Evolutionary conservation across 2,888 invertebrate species (phyloP), one percentile per base, ranked within the genome.

Genomic region (Euzophera pinguis): DNA sequence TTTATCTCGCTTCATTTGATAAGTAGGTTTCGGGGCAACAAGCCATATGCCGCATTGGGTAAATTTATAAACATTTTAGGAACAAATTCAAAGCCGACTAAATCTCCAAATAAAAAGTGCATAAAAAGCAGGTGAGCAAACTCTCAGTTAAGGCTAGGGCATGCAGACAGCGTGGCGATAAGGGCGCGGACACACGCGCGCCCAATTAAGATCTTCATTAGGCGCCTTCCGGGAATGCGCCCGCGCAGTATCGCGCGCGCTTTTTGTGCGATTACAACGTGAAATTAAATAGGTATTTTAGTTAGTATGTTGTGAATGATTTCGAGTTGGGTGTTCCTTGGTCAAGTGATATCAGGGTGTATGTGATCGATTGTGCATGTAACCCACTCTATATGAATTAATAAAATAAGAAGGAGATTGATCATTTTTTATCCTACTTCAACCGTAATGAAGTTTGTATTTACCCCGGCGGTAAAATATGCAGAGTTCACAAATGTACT

Each of bases 161-260:
- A 32, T 29, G 43, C 16, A 45, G 45, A 45, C 45, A 45, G 45
- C 45, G 45, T 45, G 45, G 45, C 45, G 45, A 45, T 45, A 45
- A 45, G 45, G 42, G 62, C 67, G 64, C 61, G 73, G 69, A 67
- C 69, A 67, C 70, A 62, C 84, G 84, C 85, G 74, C 71, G 68
- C 75, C 80, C 84, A 85, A 84, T 86, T 84, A 85, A 86, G 80
- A 84, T 82, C 81, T 86, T 86, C 84, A 86, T 86, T 85, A 84
- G 85, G 69, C 71, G 61, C 63, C 72, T 45, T 45, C 73, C 75
- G 79, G 73, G 81, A 78, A 82, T 78, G 81, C 78, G 54, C 59
- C 59, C 58, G 67, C 69, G 80, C 38, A 38, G 37, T 80, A 79
- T 79, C 78, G 56, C 58, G 58, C 37, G 56, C 58, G 35, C 41